Evolutionary conservation across 2,888 invertebrate genomes (phyloP).

Genomic region (Diabrotica balteata): DNA sequence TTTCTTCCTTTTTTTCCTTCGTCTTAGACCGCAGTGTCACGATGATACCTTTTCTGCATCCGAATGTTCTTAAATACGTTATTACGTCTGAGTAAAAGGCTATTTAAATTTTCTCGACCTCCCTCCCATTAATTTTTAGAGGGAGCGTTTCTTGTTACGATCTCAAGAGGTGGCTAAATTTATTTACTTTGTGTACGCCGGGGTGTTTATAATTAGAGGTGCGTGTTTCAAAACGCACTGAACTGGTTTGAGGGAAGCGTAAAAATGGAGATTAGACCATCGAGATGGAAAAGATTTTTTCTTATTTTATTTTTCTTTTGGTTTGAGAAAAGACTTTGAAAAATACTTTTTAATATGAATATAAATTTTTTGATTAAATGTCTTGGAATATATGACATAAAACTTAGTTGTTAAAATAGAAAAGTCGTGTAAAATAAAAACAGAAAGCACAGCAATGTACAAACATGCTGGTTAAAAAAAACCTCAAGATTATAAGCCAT

Average conservation of each 20-base stretch:
- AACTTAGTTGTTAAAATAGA: too few relatives aligned
- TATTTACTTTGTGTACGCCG: constrained; percentile 14
- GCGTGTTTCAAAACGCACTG: constrained; percentile 10
- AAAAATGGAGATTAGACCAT: not conserved
- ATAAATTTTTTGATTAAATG: too few relatives aligned
- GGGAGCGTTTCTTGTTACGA: constrained; percentile 13
- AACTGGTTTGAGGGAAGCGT: not conserved
- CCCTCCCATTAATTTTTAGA: constrained; percentile 16
- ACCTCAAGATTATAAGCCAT: too few relatives aligned
- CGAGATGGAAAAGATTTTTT: not conserved
- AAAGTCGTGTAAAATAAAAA: too few relatives aligned
- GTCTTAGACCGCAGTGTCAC: constrained; percentile 9
- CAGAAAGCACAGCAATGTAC: too few relatives aligned
- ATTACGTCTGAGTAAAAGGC: constrained; percentile 15
- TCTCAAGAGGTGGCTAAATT: constrained; percentile 17
- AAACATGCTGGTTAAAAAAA: too few relatives aligned
- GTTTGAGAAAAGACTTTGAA: too few relatives aligned
- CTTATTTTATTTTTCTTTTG: too few relatives aligned
- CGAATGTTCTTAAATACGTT: constrained; percentile 14
- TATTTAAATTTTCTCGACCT: constrained; percentile 18
- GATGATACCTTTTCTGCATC: constrained; percentile 15
- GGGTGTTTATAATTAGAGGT: constrained; percentile 14
- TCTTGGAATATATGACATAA: too few relatives aligned
- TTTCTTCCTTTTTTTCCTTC: constrained; percentile 11
- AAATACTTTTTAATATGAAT: too few relatives aligned